These are phyloP conservation scores for chimpanzee (Pan troglodytes) DNA, from an alignment of 2,113 vertebrate species.

Conservation along the genomic window DNA sequence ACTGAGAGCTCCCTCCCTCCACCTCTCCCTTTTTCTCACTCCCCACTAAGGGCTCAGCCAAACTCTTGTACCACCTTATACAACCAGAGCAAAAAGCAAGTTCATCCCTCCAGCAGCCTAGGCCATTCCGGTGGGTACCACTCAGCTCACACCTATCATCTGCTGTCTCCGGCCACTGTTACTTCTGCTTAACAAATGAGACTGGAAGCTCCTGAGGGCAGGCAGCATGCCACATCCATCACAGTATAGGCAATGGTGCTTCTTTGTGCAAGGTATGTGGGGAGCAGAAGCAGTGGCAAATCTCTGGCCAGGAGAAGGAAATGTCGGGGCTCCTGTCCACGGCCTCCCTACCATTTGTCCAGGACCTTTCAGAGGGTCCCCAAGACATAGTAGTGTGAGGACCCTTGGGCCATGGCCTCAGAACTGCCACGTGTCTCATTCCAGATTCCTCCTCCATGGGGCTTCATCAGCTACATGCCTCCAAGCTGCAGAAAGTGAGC, in stretches of 20 bases:
- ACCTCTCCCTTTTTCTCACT: neutral
- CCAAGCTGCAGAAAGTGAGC: fast-evolving
- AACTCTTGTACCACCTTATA: neutral
- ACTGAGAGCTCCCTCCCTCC: neutral
- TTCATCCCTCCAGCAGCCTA: neutral
- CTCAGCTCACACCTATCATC: fast-evolving
- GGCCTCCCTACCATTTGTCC: neutral
- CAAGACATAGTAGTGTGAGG: neutral
- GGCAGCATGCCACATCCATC: fast-evolving
- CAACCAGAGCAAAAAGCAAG: neutral
- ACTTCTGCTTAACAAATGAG: neutral
- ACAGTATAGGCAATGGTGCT: fast-evolving
- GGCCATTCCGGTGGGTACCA: fast-evolving
- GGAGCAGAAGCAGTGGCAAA: neutral
- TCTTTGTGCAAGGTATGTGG: neutral
- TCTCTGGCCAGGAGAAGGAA: neutral
- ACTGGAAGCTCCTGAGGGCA: neutral
- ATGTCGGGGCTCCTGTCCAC: fast-evolving
- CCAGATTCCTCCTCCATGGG: fast-evolving
- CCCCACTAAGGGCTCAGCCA: neutral
- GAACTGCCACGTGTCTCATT: fast-evolving
- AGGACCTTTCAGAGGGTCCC: neutral
- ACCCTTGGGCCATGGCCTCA: neutral
- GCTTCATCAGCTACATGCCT: fast-evolving
- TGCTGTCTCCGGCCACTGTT: fast-evolving